These are phyloP conservation scores for Luehdorfia chinensis DNA, from an alignment of 1,140 invertebrate species.

Conservation along the genomic window DNA sequence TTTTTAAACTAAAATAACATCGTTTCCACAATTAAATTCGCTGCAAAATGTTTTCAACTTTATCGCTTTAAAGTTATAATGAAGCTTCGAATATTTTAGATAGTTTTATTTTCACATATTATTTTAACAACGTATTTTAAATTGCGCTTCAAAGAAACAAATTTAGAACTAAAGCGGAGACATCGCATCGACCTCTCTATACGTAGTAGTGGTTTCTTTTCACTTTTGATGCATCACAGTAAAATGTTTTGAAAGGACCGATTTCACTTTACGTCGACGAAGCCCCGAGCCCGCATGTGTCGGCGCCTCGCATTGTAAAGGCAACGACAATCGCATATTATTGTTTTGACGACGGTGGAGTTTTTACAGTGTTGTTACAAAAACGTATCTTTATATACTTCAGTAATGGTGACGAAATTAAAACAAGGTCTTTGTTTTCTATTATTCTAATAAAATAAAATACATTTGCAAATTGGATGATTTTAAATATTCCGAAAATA, in stretches of 20 bases:
- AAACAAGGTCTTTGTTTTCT: too few species aligned
- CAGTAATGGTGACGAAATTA: slow-evolving; percentile 67
- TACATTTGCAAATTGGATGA: too few species aligned
- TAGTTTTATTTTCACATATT: too few species aligned
- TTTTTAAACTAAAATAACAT: too few species aligned
- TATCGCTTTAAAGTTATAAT: too few species aligned
- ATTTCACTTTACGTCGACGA: slow-evolving; percentile 57
- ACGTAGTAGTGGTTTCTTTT: slow-evolving; percentile 30
- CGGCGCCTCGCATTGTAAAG: slow-evolving; percentile 53
- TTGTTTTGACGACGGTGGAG: slow-evolving; percentile 59
- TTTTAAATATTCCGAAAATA: too few species aligned
- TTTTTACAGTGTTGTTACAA: slow-evolving; percentile 56
- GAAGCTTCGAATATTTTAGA: too few species aligned
- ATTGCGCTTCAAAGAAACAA: slow-evolving; percentile 10
- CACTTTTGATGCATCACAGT: slow-evolving; percentile 57
- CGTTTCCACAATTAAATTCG: too few species aligned
- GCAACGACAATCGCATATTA: slow-evolving; percentile 72
- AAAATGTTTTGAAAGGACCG: slow-evolving; percentile 74
- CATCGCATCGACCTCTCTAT: slow-evolving; percentile 14
- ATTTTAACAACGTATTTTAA: too few species aligned
- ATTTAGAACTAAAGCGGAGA: slow-evolving; percentile 13
- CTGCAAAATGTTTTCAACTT: too few species aligned
- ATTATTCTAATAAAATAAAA: too few species aligned
- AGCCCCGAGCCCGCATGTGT: slow-evolving; percentile 47
- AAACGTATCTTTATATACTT: slow-evolving; percentile 58